Base-by-base conservation (phyloP, 2,888 invertebrate genomes). In the Cacoxenus indagator region DNA sequence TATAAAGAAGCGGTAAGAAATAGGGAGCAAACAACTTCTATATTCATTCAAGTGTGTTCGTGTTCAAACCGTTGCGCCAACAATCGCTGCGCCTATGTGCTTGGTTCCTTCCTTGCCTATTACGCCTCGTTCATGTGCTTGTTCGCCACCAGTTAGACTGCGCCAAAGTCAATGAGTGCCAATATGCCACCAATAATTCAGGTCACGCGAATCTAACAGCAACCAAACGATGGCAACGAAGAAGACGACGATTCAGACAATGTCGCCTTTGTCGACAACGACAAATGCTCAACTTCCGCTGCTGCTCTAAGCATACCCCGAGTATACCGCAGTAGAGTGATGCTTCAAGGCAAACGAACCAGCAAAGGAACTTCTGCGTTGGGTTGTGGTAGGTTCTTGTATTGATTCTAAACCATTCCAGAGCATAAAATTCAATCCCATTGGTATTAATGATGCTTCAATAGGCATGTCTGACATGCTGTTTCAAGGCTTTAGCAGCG, bases 101-200 rank as follows among this genome's bases (percentile, higher is more conserved):
- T 17, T 43, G 61, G 22, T 37, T 62, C 61, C 61, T 62, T 62
- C 43, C 43, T 62, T 22, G 43, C 48, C 17, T 48, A 17, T 19
- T 26, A 8, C 29, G 11, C 46, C 55, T 11, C 29, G 17, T n/a
- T 22, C 19, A 27, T 27, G 19, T 19, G 3, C 48, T 8, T 4
- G n/a, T 76, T 69, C 74, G 29, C 51, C 61, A 14, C n/a, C 62
- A 27, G 22, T 57, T 43, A 14, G 29, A 62, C 61, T 81, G 80
- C 82, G 82, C 79, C 75, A 82, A 78, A 84, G 84, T 83, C 84
- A 84, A 84, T 83, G 83, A 84, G 84, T 84, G 82, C 81, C 83
- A 83, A 83, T 83, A 84, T 84, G 84, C 83, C 84, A 84, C 84
- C 84, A 84, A 83, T 84, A 83, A 83, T 83, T 83, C 83, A 83